Evolutionary conservation across 2,113 vertebrate species (phyloP).

Genomic region (Globicephala melas): DNA sequence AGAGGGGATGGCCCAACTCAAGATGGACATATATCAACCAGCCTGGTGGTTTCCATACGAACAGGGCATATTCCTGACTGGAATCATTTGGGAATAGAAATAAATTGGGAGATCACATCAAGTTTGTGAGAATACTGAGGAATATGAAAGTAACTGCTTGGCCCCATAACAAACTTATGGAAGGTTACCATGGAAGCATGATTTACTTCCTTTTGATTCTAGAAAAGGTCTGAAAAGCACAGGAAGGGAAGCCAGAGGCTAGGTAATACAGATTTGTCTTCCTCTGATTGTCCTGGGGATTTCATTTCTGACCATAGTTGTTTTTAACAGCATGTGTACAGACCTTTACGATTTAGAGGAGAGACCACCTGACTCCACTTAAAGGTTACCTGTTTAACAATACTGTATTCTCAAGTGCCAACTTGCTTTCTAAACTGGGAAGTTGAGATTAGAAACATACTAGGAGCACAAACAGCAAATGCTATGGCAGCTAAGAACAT

Average conservation of each 20-base stretch:
- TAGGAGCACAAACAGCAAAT: background rate
- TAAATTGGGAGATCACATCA: background rate
- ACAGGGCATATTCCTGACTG: background rate
- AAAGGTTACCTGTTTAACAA: background rate
- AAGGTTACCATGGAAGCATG: background rate
- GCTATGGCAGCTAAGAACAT: background rate
- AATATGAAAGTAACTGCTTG: background rate
- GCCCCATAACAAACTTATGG: background rate
- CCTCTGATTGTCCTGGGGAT: background rate
- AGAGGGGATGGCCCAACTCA: background rate
- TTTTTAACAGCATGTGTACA: background rate
- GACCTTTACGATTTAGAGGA: background rate
- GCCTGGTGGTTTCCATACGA: background rate
- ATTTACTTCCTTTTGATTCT: background rate
- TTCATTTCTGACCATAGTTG: constrained; percentile 20
- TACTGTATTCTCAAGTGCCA: background rate
- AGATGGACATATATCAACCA: background rate
- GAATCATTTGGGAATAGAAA: background rate
- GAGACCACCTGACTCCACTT: constrained; percentile 3
- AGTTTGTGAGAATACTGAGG: background rate
- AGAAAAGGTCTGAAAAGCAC: background rate
- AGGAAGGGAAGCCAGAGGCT: background rate
- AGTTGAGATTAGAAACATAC: background rate
- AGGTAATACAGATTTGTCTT: background rate
- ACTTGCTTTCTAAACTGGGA: background rate